Base-by-base conservation (phyloP, 1,140 invertebrate genomes). In the Diachasma alloeum region DNA sequence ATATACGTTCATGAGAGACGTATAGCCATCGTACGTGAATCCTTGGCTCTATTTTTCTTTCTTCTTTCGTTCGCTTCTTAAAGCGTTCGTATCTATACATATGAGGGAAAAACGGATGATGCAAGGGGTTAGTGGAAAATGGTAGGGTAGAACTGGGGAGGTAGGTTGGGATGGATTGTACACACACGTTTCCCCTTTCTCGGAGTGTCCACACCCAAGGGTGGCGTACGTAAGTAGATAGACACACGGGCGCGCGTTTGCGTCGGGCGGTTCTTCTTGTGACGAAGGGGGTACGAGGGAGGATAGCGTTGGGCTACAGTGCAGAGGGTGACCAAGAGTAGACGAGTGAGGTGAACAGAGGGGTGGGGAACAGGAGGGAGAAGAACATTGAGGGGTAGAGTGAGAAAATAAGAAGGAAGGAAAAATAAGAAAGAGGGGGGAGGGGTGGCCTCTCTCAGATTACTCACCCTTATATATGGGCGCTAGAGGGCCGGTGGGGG, bases 391-490 rank as follows among this genome's bases (percentile, higher is more conserved):
- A 53, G 72, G 67, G 48, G 79, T 74, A 59, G 72, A 79, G 76
- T 69, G 80, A 76, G 81, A 82, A 80, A 80, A 83, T 80, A 82
- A 77, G 80, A 78, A 84, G 78, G 78, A 81, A 77, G 79, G 78
- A 80, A 78, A 81, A 17, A 68, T 37, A 68, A 68, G 66, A 15
- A 83, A 81, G 82, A 82, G 83, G 79, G 81, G 83, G 73, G 79
- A 79, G 81, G 84, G 75, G 80, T n/a, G 79, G 81, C 24, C 71
- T 76, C 76, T 81, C 83, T 82, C 83, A 85, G 84, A 86, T 86
- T 86, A 86, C 84, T 86, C 84, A 86, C 84, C 83, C 84, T 85
- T 85, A 83, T 85, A 85, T 85, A 85, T 85, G 82, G 79, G 78
- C 79, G 83, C 81, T 80, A 78, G 78, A 77, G 59, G 15, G 63